A percentile compares a stretch with the other conserved stretches of the same genome.
Conservation (phyloP, 1,140 invertebrate species). For the Spodoptera litura region DNA sequence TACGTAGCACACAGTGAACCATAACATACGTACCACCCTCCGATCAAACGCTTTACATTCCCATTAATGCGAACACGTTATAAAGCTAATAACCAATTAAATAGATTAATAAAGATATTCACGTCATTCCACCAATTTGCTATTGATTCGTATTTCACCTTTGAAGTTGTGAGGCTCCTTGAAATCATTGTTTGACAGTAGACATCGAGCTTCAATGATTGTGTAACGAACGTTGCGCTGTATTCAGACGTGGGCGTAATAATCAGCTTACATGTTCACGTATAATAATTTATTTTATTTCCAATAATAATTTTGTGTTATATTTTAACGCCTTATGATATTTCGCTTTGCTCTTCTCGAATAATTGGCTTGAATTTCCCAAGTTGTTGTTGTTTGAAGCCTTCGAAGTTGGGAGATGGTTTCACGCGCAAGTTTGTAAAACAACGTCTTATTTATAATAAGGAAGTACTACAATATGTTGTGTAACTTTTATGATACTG, state of each 20-base stretch:
- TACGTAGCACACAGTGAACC: conserved; percentile 7
- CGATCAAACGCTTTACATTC: conserved; percentile 67
- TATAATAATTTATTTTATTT: conserved; percentile 37
- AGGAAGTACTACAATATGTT: background rate
- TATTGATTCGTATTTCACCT: conserved; percentile 70
- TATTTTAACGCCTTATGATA: conserved; percentile 7
- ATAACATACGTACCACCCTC: conserved; percentile 45
- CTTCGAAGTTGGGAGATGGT: conserved; percentile 19
- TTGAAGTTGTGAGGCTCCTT: conserved; percentile 72
- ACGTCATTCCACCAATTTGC: conserved; percentile 75
- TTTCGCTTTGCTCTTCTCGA: background rate
- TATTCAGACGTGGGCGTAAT: conserved; percentile 53
- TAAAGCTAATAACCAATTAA: conserved; percentile 82
- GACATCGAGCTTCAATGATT: conserved; percentile 63
- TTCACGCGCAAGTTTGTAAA: background rate
- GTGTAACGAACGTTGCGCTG: conserved; percentile 53
- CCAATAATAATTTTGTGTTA: conserved; percentile 15
- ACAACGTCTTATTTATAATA: background rate
- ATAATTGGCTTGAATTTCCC: conserved; percentile 10
- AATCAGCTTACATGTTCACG: conserved; percentile 51
- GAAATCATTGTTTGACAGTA: conserved; percentile 79
- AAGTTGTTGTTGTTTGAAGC: conserved; percentile 20
- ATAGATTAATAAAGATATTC: conserved; percentile 82
- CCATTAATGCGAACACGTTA: conserved; percentile 73
- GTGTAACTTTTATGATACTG: background rate